A percentile compares a stretch with the other conserved stretches of the same genome.
These are phyloP conservation scores for Chrysaora quinquecirrha DNA, from an alignment of 30 jellyfish, hydroid and myxozoan genomes.

Conservation along the genomic window DNA sequence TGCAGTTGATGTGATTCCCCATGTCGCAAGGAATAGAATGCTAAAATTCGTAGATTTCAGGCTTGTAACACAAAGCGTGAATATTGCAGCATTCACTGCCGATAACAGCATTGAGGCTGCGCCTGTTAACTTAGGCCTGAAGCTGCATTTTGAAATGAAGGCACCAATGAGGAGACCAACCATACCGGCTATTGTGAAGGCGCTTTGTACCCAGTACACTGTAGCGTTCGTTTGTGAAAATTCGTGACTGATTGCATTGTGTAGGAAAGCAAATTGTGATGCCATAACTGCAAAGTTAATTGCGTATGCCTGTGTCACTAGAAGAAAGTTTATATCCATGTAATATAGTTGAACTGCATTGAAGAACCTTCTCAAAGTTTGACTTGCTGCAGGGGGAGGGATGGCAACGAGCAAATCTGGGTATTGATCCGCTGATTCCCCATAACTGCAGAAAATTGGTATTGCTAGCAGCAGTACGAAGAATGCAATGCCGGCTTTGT, in stretches of 20 bases:
- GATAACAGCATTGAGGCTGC: background rate
- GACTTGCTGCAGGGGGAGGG: background rate
- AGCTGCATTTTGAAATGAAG: background rate
- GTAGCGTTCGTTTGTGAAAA: background rate
- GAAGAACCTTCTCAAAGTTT: background rate
- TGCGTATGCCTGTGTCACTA: conserved; percentile 23
- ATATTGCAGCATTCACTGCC: background rate
- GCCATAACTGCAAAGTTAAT: conserved; percentile 10
- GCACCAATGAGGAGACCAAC: conserved; percentile 42
- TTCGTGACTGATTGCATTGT: background rate
- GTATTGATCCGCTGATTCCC: background rate
- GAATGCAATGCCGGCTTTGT: conserved; percentile 8
- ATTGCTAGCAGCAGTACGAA: background rate
- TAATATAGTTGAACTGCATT: background rate
- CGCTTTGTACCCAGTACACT: conserved; percentile 1
- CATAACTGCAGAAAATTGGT: background rate
- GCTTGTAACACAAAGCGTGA: background rate
- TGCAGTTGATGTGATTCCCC: conserved; percentile 2
- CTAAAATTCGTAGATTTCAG: background rate
- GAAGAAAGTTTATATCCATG: conserved; percentile 24
- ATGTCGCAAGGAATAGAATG: background rate
- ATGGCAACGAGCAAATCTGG: background rate
- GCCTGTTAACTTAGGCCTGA: background rate
- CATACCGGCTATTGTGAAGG: background rate
- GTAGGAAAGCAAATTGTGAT: conserved; percentile 11